Base-by-base conservation (phyloP, 2,797 vertebrate genomes). In the Sebastes dallii region DNA sequence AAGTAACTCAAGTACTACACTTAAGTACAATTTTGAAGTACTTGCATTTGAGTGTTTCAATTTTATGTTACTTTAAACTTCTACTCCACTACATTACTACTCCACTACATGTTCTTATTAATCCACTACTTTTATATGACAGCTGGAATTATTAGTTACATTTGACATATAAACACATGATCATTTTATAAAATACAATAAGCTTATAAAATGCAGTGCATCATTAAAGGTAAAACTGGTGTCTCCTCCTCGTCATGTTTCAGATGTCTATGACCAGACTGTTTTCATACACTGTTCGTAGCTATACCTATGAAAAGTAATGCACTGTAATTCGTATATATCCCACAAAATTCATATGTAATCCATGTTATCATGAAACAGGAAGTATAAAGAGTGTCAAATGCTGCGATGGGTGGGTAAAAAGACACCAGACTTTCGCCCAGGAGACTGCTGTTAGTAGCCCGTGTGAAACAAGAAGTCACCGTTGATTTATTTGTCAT, bases 401-500 rank as follows among this genome's bases (percentile, higher is more conserved):
- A 42, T 1, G 12, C 39, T 39, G 39, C 0, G 6, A 42, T 7
- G 6, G 39, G 3, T 42, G 39, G 39, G 39, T 42, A 16, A 0
- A 42, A 42, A 42, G 0, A 42, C 39, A 42, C 39, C 6, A 16
- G 39, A 7, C 39, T 1, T 42, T 42, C 3, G 0, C 39, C 39
- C 39, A 42, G 5, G 39, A 42, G 39, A 16, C 39, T 1, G 39
- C 0, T 42, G 39, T 3, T 16, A 42, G 14, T 42, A 42, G 0
- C 39, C 39, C 39, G 6, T 42, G 39, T 42, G 39, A 42, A 42
- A 16, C 39, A 16, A 42, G 39, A 42, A 42, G 0, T 16, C 39
- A 16, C 0, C 39, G 6, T 0, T 42, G 39, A 42, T 42, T 16
- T 0, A 42, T 16, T 42, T 42, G 0, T 42, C 14, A 42, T 0